Base-by-base conservation (phyloP, 2,113 vertebrate genomes). In the Tragelaphus scriptus region DNA sequence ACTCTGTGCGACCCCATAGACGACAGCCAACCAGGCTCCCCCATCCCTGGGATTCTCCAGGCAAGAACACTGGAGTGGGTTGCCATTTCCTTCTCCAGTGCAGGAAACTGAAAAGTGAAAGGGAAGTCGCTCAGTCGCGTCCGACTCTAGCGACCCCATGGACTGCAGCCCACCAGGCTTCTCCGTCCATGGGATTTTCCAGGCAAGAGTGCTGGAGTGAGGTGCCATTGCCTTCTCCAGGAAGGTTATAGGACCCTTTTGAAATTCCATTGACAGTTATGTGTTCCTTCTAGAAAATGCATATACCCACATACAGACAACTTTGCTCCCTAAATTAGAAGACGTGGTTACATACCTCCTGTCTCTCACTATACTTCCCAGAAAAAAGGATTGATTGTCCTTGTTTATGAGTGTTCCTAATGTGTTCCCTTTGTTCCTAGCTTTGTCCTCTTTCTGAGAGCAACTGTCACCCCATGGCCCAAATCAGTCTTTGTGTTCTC, bases 401-500 rank as follows among this genome's bases (percentile, higher is more conserved):
- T 94, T 85, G 59, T 84, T 95, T 91, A 82, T 63, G 87, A 80
- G 53, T 79, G 44, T 63, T 71, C 86, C 91, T 80, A 91, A 91
- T 28, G 16, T 59, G 59, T 30, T 71, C 32, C 15, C 53, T 68
- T 68, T 95, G 94, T 92, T 85, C 75, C 53, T 82, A 82, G 40
- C 14, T 82, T 96, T 95, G 81, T 95, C n/a, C 47, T 94, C 71
- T 85, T 92, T 90, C 93, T 90, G 88, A 94, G 85, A 98, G 32
- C 81, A 97, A 94, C 97, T 96, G 95, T 95, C 85, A 97, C 85
- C 51, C 26, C 49, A 93, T 65, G 86, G 59, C 95, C 82, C 61
- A 56, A 86, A 49, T 96, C 75, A 88, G 91, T 97, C 96, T 55
- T 88, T 97, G 71, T 91, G 96, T 36, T 96, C 49, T 97, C 96